Percentiles rank a stretch among this genome's conserved stretches.
These are phyloP conservation scores for Baryphthengus martii DNA, from an alignment of 2,113 vertebrate genomes.

Conservation along the genomic window DNA sequence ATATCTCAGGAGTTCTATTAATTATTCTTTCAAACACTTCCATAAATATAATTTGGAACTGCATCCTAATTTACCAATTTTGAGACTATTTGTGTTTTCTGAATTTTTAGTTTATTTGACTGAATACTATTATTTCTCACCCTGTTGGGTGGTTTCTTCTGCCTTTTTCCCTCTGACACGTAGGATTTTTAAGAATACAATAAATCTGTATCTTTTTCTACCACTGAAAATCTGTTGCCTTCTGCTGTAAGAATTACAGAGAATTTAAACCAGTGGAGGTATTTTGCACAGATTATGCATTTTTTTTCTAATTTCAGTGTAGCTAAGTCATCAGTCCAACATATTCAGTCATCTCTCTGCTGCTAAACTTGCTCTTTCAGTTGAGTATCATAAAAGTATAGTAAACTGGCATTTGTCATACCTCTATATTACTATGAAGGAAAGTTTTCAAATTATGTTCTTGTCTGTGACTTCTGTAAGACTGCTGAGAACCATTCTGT, in stretches of 20 bases:
- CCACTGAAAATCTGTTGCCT: not conserved
- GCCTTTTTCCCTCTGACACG: not conserved
- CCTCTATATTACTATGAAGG: not conserved
- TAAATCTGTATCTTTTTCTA: not conserved
- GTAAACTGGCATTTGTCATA: not conserved
- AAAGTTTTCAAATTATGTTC: not conserved
- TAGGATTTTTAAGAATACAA: not conserved
- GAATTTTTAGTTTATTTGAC: not conserved
- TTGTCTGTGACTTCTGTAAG: not conserved
- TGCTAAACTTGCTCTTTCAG: not conserved
- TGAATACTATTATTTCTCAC: not conserved
- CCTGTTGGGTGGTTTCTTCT: not conserved
- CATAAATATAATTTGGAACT: not conserved
- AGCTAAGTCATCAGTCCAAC: not conserved
- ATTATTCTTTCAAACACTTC: not conserved
- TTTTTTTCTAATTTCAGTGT: slow-evolving; percentile 29
- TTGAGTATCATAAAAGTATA: not conserved
- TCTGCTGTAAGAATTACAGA: not conserved
- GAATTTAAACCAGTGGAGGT: not conserved
- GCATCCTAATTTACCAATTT: not conserved
- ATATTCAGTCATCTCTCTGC: not conserved
- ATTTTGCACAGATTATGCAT: not conserved
- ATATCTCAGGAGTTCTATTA: not conserved
- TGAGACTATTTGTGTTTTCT: not conserved
- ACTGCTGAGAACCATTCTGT: not conserved